These are phyloP conservation scores for Hystrix brachyura DNA, from an alignment of 2,113 vertebrate genomes.

Conservation along the genomic window DNA sequence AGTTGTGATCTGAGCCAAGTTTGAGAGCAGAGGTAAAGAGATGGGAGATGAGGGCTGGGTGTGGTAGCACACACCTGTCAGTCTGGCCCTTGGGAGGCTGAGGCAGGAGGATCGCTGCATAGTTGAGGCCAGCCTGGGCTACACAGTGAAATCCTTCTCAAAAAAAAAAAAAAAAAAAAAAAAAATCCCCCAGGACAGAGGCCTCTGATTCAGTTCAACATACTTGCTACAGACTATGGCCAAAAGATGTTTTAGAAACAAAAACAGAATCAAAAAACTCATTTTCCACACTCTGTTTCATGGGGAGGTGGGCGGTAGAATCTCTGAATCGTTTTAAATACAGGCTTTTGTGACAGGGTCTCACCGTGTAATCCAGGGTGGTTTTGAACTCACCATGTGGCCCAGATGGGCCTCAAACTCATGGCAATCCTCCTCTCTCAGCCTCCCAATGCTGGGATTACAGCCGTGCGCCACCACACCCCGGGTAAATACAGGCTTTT, in stretches of 20 bases:
- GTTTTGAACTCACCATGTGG: too few species aligned
- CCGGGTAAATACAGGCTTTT: neutral
- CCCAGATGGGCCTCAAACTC: too few species aligned
- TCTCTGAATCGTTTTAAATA: neutral
- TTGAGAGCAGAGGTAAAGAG: neutral
- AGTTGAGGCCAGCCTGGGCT: neutral
- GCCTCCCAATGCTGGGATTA: too few species aligned
- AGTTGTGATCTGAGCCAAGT: neutral
- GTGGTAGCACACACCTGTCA: too few species aligned
- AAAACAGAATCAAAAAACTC: neutral
- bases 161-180: neutral
- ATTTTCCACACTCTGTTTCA: neutral
- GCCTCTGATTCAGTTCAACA: too few species aligned
- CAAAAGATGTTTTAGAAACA: slow-evolving; percentile 2
- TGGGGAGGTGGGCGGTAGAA: neutral
- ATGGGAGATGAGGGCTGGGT: too few species aligned
- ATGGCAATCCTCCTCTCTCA: too few species aligned
- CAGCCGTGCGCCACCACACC: too few species aligned
- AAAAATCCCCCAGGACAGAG: too few species aligned
- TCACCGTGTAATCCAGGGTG: too few species aligned
- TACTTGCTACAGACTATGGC: neutral
- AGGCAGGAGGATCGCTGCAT: neutral
- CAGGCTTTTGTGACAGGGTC: neutral
- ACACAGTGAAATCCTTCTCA: neutral
- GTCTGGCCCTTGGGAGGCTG: neutral